Conservation (phyloP, 2,797 vertebrate species). For the Hephaestus fuliginosus region DNA sequence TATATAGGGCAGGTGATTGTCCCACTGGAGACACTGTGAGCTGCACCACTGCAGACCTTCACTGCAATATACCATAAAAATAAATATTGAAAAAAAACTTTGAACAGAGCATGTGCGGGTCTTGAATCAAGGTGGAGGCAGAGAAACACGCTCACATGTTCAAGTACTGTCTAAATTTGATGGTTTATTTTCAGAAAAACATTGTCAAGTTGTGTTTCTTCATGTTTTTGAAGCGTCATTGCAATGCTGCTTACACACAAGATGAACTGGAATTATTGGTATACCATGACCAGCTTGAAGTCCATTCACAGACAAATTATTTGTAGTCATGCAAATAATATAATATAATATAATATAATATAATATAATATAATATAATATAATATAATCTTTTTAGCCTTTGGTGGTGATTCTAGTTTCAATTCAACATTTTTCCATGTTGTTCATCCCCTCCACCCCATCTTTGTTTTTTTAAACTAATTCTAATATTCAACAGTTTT, state of each 20-base stretch:
- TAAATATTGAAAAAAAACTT: constrained; percentile 41
- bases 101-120: constrained; percentile 24
- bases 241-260: neutral
- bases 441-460: neutral
- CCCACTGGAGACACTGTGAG: constrained; percentile 74
- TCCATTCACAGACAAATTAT: neutral
- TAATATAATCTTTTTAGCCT: neutral
- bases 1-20: constrained; percentile 82
- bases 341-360: too few relatives aligned
- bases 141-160: neutral
- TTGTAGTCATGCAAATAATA: neutral
- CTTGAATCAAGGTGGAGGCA: constrained; percentile 5
- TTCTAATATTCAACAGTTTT: neutral
- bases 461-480: neutral
- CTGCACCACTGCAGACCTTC: constrained; percentile 77
- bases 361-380: too few relatives aligned
- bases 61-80: constrained; percentile 71
- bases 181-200: neutral
- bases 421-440: neutral
- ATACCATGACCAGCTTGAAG: neutral
- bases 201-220: neutral
- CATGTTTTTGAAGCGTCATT: neutral
- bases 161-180: too few relatives aligned
- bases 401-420: neutral
- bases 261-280: neutral